A percentile compares a stretch with the other conserved stretches of the same genome.
phyloP scores from a whole-genome alignment of 2,888 invertebrate species.

The Periphyllus acericola region DNA sequence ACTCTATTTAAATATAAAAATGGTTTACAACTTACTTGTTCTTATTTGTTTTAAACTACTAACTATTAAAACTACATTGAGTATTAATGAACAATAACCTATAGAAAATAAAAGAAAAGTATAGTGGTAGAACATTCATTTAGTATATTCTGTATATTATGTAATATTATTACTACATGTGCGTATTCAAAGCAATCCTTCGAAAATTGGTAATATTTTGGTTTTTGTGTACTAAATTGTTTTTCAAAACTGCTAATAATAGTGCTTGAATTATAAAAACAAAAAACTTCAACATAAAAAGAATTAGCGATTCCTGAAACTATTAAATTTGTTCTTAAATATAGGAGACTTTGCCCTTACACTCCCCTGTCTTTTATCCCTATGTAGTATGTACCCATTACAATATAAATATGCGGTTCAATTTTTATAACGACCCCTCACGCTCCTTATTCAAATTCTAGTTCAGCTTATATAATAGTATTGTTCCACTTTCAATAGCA shows the following conservation, averaged over 20 bases:
- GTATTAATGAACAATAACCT: not conserved
- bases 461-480: not conserved
- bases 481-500: not conserved
- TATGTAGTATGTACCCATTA: too few species aligned
- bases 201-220: slow-evolving; percentile 33
- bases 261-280: not conserved
- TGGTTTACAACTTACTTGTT: not conserved
- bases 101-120: not conserved
- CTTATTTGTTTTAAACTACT: not conserved
- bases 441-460: too few species aligned
- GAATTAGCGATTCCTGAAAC: too few species aligned
- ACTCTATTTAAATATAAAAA: not conserved
- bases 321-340: too few species aligned
- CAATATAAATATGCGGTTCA: too few species aligned
- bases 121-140: not conserved
- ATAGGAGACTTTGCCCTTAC: too few species aligned
- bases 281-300: too few species aligned
- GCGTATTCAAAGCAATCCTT: not conserved
- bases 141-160: not conserved
- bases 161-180: not conserved
- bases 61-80: not conserved
- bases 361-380: too few species aligned
- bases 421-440: too few species aligned
- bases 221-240: slow-evolving; percentile 2
- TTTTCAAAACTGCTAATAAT: slow-evolving; percentile 37